Conservation (phyloP, 2,797 vertebrate genomes). For the Enteromius treurensis region DNA sequence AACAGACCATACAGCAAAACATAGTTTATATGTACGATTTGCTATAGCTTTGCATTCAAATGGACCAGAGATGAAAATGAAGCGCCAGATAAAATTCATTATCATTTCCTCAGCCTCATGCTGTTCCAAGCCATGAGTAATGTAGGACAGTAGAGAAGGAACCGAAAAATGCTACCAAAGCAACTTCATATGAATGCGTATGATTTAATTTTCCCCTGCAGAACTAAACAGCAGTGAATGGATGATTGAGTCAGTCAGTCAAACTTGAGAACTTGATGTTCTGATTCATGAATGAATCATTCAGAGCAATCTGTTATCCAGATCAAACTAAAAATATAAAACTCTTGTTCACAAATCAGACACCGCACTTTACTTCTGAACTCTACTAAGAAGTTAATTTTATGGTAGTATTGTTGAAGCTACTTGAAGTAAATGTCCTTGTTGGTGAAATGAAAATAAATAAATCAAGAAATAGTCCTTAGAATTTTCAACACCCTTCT, state of each 20-base stretch:
- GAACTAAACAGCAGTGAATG: background rate
- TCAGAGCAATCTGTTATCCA: background rate
- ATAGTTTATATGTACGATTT: background rate
- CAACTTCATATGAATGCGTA: background rate
- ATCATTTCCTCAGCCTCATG: background rate
- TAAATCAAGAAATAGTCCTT: background rate
- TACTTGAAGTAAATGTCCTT: background rate
- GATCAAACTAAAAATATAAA: background rate
- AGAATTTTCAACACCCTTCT: background rate
- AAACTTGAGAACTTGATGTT: background rate
- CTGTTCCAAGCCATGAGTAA: background rate
- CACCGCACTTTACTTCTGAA: background rate
- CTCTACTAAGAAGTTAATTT: background rate
- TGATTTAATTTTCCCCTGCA: background rate
- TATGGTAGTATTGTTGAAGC: background rate
- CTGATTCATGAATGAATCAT: background rate
- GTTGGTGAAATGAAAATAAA: background rate
- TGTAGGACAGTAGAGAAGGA: background rate
- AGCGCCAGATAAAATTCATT: background rate
- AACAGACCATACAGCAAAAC: slow-evolving; percentile 17
- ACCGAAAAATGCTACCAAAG: background rate
- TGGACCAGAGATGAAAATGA: background rate
- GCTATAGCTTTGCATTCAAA: background rate
- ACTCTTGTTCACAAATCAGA: background rate
- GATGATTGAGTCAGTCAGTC: background rate